phyloP scores from a whole-genome alignment of 2,888 invertebrate genomes.

The Trichogramma dendrolimi region DNA sequence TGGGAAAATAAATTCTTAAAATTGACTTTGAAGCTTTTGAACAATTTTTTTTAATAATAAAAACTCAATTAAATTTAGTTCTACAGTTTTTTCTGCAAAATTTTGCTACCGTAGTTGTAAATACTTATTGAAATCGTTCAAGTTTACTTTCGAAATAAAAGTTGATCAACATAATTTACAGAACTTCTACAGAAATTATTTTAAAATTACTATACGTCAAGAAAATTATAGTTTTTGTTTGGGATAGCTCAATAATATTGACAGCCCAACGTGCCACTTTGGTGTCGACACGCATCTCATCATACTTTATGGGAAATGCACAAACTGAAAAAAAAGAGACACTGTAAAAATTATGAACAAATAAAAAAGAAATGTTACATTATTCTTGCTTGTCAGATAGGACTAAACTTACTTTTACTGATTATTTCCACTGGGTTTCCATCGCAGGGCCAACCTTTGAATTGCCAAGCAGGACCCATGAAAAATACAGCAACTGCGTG shows the following conservation, averaged over 20 bases:
- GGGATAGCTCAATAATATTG: slow-evolving; percentile 83
- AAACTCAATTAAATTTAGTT: no score
- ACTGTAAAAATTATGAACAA: neutral
- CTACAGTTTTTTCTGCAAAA: no score
- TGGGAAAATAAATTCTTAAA: no score
- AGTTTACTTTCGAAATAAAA: no score
- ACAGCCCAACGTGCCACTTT: slow-evolving; percentile 98
- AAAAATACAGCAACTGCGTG: slow-evolving; percentile 98
- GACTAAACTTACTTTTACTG: slow-evolving; percentile 72
- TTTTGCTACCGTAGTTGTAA: no score
- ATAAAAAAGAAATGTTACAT: neutral
- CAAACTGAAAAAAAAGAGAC: slow-evolving; percentile 64
- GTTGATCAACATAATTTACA: no score
- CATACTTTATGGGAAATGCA: slow-evolving; percentile 95
- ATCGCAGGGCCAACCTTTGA: slow-evolving; percentile 99
- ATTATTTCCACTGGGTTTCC: slow-evolving; percentile 98
- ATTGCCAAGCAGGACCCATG: slow-evolving; percentile 99
- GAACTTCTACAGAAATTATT: no score
- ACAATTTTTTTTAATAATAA: no score
- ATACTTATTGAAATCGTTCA: no score
- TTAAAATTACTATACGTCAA: no score
- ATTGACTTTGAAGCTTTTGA: no score
- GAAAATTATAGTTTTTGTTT: slow-evolving; percentile 62
- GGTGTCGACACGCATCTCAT: slow-evolving; percentile 89
- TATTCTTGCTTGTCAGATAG: neutral